phyloP scores from a whole-genome alignment of 35 echinoderm and acorn worm species.

The Heliocidaris tuberculata region DNA sequence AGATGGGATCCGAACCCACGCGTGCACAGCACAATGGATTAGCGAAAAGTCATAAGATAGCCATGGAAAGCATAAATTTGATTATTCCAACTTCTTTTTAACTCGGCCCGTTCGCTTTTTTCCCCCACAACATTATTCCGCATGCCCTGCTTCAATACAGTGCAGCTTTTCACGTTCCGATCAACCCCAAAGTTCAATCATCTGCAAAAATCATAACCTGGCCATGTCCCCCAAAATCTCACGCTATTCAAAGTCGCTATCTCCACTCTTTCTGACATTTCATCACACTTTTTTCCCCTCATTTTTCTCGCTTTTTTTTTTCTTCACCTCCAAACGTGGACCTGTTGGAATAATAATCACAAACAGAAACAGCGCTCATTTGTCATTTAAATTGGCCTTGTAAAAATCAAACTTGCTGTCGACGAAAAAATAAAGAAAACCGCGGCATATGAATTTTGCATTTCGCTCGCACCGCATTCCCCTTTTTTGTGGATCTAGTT shows the following conservation, averaged over 20 bases:
- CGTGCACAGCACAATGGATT: too few species aligned
- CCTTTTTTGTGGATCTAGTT: neutral
- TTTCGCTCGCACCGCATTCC: neutral
- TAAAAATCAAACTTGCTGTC: conserved; percentile 12
- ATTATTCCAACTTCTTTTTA: too few species aligned
- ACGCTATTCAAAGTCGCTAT: neutral
- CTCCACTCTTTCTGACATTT: neutral
- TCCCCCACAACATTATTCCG: too few species aligned
- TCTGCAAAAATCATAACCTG: neutral
- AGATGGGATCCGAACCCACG: too few species aligned
- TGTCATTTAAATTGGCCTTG: conserved; percentile 38
- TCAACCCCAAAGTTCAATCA: conserved; percentile 21
- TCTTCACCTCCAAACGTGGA: neutral
- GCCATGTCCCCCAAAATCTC: neutral
- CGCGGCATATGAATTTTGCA: conserved; percentile 29
- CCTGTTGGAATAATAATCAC: neutral
- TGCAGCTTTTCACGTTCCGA: neutral
- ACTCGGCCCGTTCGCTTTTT: too few species aligned
- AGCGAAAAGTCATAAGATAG: too few species aligned
- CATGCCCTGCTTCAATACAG: too few species aligned
- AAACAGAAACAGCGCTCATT: neutral
- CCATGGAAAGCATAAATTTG: too few species aligned
- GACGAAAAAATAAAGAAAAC: neutral
- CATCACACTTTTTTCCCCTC: neutral
- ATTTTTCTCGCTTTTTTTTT: neutral